Conservation (phyloP, 2,797 vertebrate genomes). For the Danio tinwini region DNA sequence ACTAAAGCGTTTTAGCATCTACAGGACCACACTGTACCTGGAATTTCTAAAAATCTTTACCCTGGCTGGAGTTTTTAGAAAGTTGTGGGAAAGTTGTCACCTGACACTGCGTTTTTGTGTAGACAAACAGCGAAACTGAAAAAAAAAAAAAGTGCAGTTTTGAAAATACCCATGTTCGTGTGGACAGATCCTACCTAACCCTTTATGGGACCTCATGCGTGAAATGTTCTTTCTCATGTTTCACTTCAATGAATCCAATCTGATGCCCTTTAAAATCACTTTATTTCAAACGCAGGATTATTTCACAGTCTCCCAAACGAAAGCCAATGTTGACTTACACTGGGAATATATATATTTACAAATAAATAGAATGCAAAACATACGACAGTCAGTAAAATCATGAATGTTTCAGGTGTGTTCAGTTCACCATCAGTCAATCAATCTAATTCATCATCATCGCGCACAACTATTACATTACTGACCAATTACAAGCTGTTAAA, state of each 20-base stretch:
- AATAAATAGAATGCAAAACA: conserved; percentile 73
- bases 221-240: too few relatives aligned
- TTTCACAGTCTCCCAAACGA: conserved; percentile 74
- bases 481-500: conserved; percentile 29
- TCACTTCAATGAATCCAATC: background rate
- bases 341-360: conserved; percentile 80
- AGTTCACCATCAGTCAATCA: conserved; percentile 18
- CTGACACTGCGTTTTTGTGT: too few relatives aligned
- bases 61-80: too few relatives aligned
- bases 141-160: too few relatives aligned
- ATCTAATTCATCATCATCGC: conserved; percentile 13
- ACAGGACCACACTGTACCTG: too few relatives aligned
- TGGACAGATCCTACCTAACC: too few relatives aligned
- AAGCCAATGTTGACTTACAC: conserved; percentile 69
- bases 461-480: conserved; percentile 13
- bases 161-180: too few relatives aligned
- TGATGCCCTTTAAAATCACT: conserved; percentile 73
- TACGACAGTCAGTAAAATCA: conserved; percentile 61
- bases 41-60: too few relatives aligned
- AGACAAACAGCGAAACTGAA: too few relatives aligned
- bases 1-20: too few relatives aligned
- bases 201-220: too few relatives aligned
- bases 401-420: conserved; percentile 60
- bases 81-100: too few relatives aligned
- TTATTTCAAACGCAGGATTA: conserved; percentile 77